phyloP scores from a whole-genome alignment of 2,113 vertebrate species.

The Phrynosoma blainvillii region DNA sequence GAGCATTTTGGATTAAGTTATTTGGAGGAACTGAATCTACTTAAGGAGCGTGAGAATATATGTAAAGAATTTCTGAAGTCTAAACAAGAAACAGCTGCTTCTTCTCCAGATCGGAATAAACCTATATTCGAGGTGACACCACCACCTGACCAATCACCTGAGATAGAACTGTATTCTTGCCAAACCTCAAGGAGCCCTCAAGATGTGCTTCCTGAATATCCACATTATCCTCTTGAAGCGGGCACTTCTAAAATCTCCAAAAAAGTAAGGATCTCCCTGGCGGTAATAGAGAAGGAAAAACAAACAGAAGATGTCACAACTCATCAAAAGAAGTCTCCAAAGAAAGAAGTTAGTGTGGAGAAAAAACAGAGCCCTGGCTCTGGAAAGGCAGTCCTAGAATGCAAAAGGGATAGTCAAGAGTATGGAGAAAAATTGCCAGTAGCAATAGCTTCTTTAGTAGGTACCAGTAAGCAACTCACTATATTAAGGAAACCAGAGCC shows the following conservation, averaged over 20 bases:
- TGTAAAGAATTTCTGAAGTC: constrained; percentile 56
- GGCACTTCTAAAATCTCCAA: constrained; percentile 24
- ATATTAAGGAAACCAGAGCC: constrained; percentile 54
- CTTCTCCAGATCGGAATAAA: constrained; percentile 26
- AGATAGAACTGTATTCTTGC: neutral
- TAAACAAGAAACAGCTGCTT: constrained; percentile 51
- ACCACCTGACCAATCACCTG: neutral
- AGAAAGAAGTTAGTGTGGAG: constrained; percentile 10
- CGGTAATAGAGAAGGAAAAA: constrained; percentile 34
- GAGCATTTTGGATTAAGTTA: constrained; percentile 63
- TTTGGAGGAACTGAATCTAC: constrained; percentile 63
- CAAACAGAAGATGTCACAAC: constrained; percentile 19
- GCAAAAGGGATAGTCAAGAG: neutral
- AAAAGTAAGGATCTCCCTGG: constrained; percentile 20
- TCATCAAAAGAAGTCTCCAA: constrained; percentile 33
- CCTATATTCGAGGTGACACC: constrained; percentile 34
- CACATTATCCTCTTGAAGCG: constrained; percentile 55
- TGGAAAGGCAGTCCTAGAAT: constrained; percentile 13
- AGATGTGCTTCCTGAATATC: constrained; percentile 30
- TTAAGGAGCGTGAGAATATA: constrained; percentile 65
- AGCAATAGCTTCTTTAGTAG: constrained; percentile 63
- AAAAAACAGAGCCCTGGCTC: constrained; percentile 27
- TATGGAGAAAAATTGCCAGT: constrained; percentile 50
- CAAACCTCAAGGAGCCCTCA: constrained; percentile 5
- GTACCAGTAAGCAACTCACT: constrained; percentile 64